Evolutionary conservation across 2,797 vertebrate genomes (phyloP), one percentile per base, ranked within the genome.

Genomic region (Etheostoma nigrum): DNA sequence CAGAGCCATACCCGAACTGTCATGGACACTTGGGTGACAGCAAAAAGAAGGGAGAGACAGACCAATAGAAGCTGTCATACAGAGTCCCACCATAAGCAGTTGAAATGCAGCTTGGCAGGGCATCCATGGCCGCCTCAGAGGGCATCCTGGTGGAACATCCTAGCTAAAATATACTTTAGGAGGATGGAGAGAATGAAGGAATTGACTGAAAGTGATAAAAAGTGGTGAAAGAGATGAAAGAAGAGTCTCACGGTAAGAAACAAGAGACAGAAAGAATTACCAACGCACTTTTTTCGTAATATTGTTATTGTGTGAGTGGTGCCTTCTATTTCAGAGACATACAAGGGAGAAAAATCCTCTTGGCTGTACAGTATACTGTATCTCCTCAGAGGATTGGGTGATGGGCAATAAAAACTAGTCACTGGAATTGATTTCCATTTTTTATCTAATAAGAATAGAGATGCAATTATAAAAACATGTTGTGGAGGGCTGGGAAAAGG

Each of bases 381-480:
- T 77, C 59, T 76, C 66, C 62, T 52, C 21, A 33, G 55, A 55
- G 53, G 80, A 82, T 40, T 77, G 44, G 48, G 6, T 23, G 65
- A 42, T 40, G 45, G 52, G 74, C 49, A 82, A 48, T 21, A 78
- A 11, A 76, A 19, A 27, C 45, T 11, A 40, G 57, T 61, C 71
- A 67, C 48, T 30, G 48, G 62, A 76, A 90, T 84, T 87, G 85
- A 91, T 91, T 89, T 85, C 47, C 58, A 71, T 83, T 75, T 68
- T 30, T 79, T 81, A 82, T 81, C 57, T 82, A 72, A 85, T 81
- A 76, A 75, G 78, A 90, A 80, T 63, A 69, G 62, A 81, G 73
- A 76, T 78, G 72, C 68, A 88, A 85, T 87, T 88, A 81, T 81
- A 57, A 70, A n/a, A 75, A 73, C 57, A 70, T 62, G 68, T 54